Percentiles rank a stretch among this genome's conserved stretches.
Conservation (phyloP, 2,113 vertebrate genomes). For the Cyanistes caeruleus region DNA sequence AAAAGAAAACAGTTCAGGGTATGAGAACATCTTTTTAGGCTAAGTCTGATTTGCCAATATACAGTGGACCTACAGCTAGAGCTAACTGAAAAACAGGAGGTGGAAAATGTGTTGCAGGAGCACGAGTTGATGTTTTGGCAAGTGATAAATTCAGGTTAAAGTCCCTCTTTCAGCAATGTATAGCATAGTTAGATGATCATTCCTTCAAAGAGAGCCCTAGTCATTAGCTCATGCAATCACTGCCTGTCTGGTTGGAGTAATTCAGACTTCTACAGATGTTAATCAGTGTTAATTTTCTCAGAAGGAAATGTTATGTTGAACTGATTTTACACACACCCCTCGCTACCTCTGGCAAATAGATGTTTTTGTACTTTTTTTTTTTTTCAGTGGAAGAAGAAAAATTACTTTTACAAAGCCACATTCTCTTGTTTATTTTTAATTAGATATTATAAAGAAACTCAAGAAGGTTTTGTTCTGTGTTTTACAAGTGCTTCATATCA, state of each 20-base stretch:
- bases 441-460: neutral
- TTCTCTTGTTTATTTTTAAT: neutral
- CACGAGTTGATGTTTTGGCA: neutral
- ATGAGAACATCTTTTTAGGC: neutral
- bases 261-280: neutral
- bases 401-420: neutral
- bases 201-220: neutral
- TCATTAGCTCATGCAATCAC: neutral
- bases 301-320: neutral
- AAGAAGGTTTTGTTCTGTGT: neutral
- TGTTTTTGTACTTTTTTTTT: neutral
- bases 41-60: neutral
- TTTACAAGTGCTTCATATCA: neutral
- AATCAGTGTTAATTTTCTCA: neutral
- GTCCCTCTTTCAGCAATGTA: constrained; percentile 2
- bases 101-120: neutral
- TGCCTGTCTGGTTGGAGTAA: neutral
- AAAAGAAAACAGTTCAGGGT: neutral
- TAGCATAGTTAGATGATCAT: neutral
- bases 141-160: constrained; percentile 27
- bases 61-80: neutral
- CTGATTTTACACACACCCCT: neutral
- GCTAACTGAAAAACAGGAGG: neutral
- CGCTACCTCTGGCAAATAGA: neutral
- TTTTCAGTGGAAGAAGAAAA: neutral